Conservation (phyloP, 2,113 vertebrate genomes). For the Microcebus lehilahytsara region DNA sequence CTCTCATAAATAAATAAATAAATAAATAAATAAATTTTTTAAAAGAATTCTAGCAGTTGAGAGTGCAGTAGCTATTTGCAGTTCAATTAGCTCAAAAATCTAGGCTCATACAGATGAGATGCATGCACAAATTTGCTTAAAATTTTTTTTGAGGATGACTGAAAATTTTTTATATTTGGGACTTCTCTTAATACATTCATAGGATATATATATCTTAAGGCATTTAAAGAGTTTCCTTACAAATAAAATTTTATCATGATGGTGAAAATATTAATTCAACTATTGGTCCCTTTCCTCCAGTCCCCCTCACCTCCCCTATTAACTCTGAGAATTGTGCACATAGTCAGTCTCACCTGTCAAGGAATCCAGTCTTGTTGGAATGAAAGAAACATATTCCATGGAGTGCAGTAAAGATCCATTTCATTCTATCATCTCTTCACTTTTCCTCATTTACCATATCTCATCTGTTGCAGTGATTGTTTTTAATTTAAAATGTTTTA, state of each 20-base stretch:
- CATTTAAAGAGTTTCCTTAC: background rate
- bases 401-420: background rate
- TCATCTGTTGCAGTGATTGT: background rate
- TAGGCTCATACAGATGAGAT: background rate
- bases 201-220: background rate
- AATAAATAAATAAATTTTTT: too few relatives aligned
- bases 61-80: background rate
- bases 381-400: background rate
- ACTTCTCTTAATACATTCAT: slow-evolving; percentile 13
- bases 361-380: background rate
- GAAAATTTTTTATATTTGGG: slow-evolving; percentile 5
- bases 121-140: background rate
- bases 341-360: background rate
- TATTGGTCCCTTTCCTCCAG: background rate
- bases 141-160: background rate
- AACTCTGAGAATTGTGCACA: background rate
- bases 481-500: slow-evolving; percentile 38
- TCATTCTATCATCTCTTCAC: background rate
- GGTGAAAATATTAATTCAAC: slow-evolving; percentile 17
- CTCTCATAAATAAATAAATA: too few relatives aligned
- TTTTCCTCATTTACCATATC: background rate
- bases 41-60: background rate
- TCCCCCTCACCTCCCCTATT: background rate
- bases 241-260: slow-evolving; percentile 1
- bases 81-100: background rate